phyloP scores from a whole-genome alignment of 2,888 invertebrate species.

The Acronicta alni region DNA sequence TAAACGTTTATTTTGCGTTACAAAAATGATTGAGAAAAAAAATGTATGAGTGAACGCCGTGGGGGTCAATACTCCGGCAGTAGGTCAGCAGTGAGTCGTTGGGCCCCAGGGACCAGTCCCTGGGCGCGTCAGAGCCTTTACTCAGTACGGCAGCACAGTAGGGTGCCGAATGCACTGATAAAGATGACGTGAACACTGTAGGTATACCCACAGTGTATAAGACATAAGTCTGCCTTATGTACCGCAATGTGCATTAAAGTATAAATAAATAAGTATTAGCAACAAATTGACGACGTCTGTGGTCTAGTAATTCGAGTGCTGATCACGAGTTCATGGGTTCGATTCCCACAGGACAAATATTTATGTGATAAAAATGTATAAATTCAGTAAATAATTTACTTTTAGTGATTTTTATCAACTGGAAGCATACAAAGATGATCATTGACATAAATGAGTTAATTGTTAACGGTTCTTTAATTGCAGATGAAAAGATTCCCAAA shows the following conservation, averaged over 20 bases:
- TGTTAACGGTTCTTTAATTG: constrained; percentile 39
- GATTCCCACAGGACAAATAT: too few species aligned
- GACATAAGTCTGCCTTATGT: too few species aligned
- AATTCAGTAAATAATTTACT: not conserved
- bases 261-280: too few species aligned
- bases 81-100: constrained; percentile 76
- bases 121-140: constrained; percentile 54
- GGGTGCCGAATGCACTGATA: constrained; percentile 5
- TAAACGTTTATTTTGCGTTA: constrained; percentile 26
- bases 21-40: constrained; percentile 45
- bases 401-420: constrained; percentile 4
- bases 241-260: too few species aligned
- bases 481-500: constrained; percentile 17
- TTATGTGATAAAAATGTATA: too few species aligned
- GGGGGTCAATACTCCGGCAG: constrained; percentile 82
- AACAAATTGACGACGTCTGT: too few species aligned
- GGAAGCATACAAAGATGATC: constrained; percentile 10
- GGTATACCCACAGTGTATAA: too few species aligned
- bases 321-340: too few species aligned
- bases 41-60: constrained; percentile 51
- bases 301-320: too few species aligned
- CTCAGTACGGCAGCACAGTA: constrained; percentile 49
- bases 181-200: not conserved
- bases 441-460: constrained; percentile 17
- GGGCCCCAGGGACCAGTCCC: constrained; percentile 67